Evolutionary conservation across 2,113 vertebrate genomes (phyloP).

Genomic region (Desmodus rotundus): DNA sequence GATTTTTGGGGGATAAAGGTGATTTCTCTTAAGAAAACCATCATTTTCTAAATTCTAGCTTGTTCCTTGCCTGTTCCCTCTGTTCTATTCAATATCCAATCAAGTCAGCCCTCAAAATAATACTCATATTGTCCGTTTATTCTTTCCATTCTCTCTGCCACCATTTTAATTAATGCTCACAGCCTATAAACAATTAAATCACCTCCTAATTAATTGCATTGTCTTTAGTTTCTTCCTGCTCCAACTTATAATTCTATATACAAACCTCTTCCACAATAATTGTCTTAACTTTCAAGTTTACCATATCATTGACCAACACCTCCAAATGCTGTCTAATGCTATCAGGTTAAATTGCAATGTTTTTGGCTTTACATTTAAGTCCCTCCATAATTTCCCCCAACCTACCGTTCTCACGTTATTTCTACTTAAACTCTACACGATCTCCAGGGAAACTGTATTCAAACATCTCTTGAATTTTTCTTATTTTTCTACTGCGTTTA

Average conservation of each 20-base stretch:
- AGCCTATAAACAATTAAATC: neutral
- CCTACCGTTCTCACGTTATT: neutral
- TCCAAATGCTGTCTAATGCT: neutral
- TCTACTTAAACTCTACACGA: neutral
- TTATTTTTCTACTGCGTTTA: neutral
- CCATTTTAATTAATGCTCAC: neutral
- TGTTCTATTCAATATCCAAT: neutral
- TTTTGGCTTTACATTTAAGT: neutral
- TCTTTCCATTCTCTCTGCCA: neutral
- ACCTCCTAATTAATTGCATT: neutral
- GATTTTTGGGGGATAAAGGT: fast-evolving
- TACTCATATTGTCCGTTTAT: neutral
- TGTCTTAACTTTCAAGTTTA: neutral
- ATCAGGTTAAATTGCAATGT: neutral
- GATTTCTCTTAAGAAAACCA: neutral
- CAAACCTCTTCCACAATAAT: neutral
- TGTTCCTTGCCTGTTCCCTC: neutral
- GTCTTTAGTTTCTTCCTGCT: neutral
- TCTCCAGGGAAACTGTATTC: neutral
- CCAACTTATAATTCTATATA: neutral
- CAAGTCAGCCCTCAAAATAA: neutral
- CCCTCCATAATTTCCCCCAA: neutral
- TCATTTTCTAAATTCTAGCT: neutral
- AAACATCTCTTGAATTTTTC: neutral
- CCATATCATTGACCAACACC: neutral